Evolutionary conservation across 2,113 vertebrate species (phyloP).

Genomic region (Tachycineta bicolor): DNA sequence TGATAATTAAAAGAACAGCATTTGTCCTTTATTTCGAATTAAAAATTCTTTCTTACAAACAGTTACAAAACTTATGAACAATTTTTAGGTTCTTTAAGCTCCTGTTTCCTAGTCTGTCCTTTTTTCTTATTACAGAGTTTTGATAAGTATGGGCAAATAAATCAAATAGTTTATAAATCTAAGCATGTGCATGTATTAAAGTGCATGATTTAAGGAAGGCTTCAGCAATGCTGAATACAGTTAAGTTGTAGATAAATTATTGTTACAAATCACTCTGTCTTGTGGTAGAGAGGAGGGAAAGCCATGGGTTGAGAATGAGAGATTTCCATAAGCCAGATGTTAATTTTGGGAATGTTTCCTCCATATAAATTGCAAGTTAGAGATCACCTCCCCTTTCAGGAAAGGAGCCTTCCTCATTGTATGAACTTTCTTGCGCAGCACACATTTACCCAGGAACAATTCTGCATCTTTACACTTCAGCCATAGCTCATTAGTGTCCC

Average conservation of each 20-base stretch:
- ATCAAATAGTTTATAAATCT: background rate
- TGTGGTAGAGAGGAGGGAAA: background rate
- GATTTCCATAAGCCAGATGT: background rate
- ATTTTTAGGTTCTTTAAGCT: background rate
- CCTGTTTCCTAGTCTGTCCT: background rate
- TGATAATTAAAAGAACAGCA: slow-evolving; percentile 78
- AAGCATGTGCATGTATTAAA: background rate
- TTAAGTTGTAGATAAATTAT: background rate
- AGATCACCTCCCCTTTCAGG: background rate
- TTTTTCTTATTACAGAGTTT: background rate
- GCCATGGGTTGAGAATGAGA: background rate
- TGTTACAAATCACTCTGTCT: background rate
- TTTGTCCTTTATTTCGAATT: slow-evolving; percentile 73
- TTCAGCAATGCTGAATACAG: background rate
- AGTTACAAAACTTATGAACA: background rate
- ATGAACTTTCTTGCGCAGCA: background rate
- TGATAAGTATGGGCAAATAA: background rate
- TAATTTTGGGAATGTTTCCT: background rate
- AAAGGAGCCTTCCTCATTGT: background rate
- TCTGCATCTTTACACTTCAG: background rate
- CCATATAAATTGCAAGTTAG: background rate
- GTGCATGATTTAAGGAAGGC: background rate
- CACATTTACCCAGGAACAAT: background rate
- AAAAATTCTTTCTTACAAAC: background rate
- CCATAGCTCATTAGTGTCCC: slow-evolving; percentile 33